phyloP scores from a whole-genome alignment of 2,113 vertebrate species.

The Alces alces region DNA sequence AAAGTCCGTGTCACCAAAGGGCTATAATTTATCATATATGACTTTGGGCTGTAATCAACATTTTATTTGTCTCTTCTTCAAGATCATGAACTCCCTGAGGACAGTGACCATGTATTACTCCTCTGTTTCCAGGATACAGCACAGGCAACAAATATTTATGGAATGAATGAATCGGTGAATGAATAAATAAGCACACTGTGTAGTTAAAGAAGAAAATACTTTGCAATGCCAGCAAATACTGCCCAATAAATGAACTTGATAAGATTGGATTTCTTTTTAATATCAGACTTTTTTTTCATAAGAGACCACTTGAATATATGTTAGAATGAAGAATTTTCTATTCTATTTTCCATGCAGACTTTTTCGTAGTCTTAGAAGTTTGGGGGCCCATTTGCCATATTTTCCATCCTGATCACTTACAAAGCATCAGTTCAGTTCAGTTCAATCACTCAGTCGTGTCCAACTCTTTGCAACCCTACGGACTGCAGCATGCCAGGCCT shows the following conservation, averaged over 20 bases:
- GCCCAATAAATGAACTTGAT: neutral
- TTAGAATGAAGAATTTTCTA: neutral
- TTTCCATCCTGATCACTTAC: neutral
- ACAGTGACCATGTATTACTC: neutral
- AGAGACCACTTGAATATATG: neutral
- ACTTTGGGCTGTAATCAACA: neutral
- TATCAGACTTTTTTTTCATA: neutral
- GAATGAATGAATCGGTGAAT: neutral
- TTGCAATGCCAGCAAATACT: neutral
- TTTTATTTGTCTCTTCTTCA: neutral
- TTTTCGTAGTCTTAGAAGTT: neutral
- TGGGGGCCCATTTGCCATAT: neutral
- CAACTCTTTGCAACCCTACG: accelerated
- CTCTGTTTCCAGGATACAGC: neutral
- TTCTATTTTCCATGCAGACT: neutral
- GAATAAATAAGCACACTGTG: neutral
- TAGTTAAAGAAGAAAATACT: slow-evolving; percentile 1
- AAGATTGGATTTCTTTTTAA: neutral
- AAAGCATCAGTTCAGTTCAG: neutral
- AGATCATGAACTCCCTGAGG: neutral
- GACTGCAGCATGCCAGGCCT: accelerated
- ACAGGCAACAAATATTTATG: neutral
- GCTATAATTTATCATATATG: neutral
- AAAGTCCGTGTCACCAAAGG: neutral
- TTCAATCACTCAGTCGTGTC: neutral